phyloP scores from a whole-genome alignment of 2,888 invertebrate genomes.

The Xanthorhoe spadicearia region DNA sequence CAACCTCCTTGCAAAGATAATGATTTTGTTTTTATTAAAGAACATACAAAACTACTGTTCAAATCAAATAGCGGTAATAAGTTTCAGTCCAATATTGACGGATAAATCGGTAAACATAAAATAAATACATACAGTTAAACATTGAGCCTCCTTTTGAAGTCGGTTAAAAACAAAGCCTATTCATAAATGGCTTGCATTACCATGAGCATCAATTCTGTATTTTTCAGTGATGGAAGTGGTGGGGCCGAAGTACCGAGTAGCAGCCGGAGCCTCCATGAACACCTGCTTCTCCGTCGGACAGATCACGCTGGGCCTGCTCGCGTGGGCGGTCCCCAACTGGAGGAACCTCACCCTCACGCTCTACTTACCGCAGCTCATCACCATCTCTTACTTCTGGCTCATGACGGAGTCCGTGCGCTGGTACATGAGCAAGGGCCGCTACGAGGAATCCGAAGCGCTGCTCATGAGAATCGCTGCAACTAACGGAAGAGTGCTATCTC shows the following conservation, averaged over 20 bases:
- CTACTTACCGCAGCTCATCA: constrained; percentile 88
- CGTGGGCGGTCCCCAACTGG: constrained; percentile 89
- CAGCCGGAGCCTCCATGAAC: constrained; percentile 88
- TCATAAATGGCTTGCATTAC: no score
- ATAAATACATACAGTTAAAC: no score
- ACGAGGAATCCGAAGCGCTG: constrained; percentile 86
- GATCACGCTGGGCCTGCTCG: constrained; percentile 86
- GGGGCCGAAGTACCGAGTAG: constrained; percentile 88
- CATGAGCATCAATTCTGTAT: neutral
- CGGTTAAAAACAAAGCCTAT: no score
- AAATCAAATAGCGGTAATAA: no score
- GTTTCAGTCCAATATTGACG: no score
- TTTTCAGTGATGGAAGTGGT: constrained; percentile 89
- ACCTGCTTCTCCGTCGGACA: constrained; percentile 90
- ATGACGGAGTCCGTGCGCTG: constrained; percentile 90
- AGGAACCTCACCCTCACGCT: constrained; percentile 86
- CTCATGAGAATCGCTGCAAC: constrained; percentile 85
- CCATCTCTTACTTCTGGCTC: constrained; percentile 87
- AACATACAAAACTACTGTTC: no score
- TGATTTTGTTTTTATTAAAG: no score
- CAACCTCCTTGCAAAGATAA: no score
- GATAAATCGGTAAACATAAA: no score
- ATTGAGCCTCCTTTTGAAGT: no score
- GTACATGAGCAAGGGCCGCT: constrained; percentile 89
- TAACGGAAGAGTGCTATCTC: constrained; percentile 76